phyloP scores from a whole-genome alignment of 2,888 invertebrate species.

The Spialia ferax region DNA sequence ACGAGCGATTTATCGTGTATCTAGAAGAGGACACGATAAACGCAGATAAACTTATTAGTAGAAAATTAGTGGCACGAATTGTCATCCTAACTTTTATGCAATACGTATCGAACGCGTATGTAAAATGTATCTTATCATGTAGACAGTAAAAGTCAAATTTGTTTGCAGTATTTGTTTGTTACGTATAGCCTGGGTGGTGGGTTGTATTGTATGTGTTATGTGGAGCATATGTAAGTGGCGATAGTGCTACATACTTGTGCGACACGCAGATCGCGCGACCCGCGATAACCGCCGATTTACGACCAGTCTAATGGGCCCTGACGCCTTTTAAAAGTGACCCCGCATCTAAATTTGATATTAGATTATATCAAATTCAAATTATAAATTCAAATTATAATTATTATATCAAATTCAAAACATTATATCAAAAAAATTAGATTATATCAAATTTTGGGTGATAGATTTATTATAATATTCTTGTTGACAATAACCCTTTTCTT shows the following conservation, averaged over 20 bases:
- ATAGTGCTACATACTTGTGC: constrained; percentile 18
- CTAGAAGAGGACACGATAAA: constrained; percentile 25
- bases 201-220: background rate
- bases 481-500: too few relatives aligned
- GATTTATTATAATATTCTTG: too few relatives aligned
- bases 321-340: constrained; percentile 29
- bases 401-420: too few relatives aligned
- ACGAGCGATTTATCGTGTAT: constrained; percentile 29
- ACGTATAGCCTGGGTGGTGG: background rate
- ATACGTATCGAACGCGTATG: background rate
- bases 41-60: constrained; percentile 27
- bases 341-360: constrained; percentile 17
- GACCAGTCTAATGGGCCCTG: constrained; percentile 22
- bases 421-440: too few relatives aligned
- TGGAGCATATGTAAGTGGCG: constrained; percentile 7
- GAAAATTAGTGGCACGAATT: background rate
- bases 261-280: constrained; percentile 39
- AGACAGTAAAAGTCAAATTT: background rate
- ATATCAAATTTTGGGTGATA: too few relatives aligned
- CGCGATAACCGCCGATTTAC: constrained; percentile 38
- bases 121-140: constrained; percentile 10
- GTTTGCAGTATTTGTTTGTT: background rate
- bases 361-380: too few relatives aligned
- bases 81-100: constrained; percentile 5
- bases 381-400: too few relatives aligned